Evolutionary conservation across 2,888 invertebrate genomes (phyloP), one percentile per base, ranked within the genome.

Genomic region (Fragum fragum): DNA sequence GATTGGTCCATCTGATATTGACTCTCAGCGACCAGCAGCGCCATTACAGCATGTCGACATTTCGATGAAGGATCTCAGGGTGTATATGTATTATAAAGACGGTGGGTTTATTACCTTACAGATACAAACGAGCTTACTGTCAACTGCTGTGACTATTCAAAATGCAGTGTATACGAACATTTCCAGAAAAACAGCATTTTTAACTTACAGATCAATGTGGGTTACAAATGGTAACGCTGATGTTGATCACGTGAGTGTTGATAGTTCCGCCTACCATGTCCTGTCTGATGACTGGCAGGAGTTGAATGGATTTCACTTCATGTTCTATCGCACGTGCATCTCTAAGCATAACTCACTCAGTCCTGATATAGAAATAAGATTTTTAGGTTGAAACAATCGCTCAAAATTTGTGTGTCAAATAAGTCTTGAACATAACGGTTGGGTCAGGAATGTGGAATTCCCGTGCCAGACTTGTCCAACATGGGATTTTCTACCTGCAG

Each of bases 171-270:
- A 80, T 42, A 59, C 28, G 2, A 70, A 36, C 1, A 70, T 80
- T 16, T 55, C 47, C 11, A 80, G 76, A 16, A 66, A 82, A 16
- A 47, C 71, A 11, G 89, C 89, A 14, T 85, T 90, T 57, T 79
- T 86, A 18, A 86, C 85, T 6, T 83, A 88, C 18, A 83, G 86
- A 47, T 87, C 90, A 9, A 89, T 87, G 87, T 90, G 82, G 85
- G 83, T 88, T n/a, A 68, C 73, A 32, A 83, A 88, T 63, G 89
- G 88, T 3, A 87, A 88, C 57, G 73, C 84, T n/a, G 89, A 90
- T 21, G 83, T 85, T 1, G 90, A 90, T 72, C 86, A 85, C 66
- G 70, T 90, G 11, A 80, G 76, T 39, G 81, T 79, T 29, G 85
- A 89, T 61, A 63, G 75, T n/a, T 57, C 68, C 7, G 57, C 77